phyloP scores from a whole-genome alignment of 2,113 vertebrate genomes.

The Oceanodroma tethys region DNA sequence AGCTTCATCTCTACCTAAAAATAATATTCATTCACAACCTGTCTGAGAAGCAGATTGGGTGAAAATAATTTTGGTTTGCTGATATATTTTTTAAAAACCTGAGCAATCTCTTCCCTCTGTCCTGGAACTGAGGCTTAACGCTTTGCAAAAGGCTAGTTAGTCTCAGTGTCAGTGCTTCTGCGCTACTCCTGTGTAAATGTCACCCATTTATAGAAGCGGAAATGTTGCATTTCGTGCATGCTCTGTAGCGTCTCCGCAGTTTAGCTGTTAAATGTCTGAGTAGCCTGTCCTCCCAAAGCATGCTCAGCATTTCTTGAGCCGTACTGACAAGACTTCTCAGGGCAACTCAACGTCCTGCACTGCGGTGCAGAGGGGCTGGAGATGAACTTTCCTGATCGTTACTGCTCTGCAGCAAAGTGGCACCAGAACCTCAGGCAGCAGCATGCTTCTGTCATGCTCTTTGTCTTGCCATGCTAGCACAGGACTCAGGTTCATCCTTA shows the following conservation, averaged over 20 bases:
- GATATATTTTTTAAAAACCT: not conserved
- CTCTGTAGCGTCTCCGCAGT: not conserved
- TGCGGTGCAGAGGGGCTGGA: not conserved
- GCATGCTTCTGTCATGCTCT: accelerated
- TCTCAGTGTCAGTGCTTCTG: not conserved
- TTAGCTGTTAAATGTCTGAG: not conserved
- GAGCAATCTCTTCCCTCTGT: not conserved
- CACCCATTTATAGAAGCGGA: not conserved
- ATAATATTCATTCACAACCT: not conserved
- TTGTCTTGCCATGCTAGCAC: not conserved
- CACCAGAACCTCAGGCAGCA: not conserved
- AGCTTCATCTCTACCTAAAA: not conserved
- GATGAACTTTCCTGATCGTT: not conserved
- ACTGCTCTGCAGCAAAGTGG: not conserved
- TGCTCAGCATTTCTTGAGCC: not conserved
- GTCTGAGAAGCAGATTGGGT: not conserved
- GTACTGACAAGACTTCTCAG: not conserved
- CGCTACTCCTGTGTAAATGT: not conserved
- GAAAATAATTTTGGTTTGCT: not conserved
- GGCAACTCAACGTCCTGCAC: accelerated
- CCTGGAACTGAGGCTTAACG: not conserved
- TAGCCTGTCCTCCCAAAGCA: not conserved
- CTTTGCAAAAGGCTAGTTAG: not conserved
- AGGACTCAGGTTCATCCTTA: not conserved
- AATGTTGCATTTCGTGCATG: not conserved